Percentiles rank a stretch among this genome's conserved stretches.
phyloP scores from a whole-genome alignment of 1,140 invertebrate species.

The Habropoda laboriosa region DNA sequence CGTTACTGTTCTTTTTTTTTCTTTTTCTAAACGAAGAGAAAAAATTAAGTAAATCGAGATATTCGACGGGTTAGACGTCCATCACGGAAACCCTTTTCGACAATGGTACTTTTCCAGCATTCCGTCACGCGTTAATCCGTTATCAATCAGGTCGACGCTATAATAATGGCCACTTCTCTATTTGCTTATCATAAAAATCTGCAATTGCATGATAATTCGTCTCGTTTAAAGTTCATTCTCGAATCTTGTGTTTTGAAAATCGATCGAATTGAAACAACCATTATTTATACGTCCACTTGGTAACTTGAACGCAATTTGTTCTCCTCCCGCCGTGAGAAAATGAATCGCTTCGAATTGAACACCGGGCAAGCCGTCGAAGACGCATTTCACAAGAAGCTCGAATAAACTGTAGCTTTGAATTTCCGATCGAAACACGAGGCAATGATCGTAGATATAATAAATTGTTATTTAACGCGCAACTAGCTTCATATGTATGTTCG shows the following conservation, averaged over 20 bases:
- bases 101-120: not conserved
- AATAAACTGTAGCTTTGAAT: not conserved
- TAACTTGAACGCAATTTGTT: not conserved
- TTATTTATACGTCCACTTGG: not conserved
- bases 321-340: not conserved
- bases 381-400: not conserved
- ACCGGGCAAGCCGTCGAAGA: slow-evolving; percentile 3
- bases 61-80: not conserved
- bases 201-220: not conserved
- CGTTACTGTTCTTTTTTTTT: too few species aligned
- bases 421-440: not conserved
- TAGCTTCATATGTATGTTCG: slow-evolving; percentile 8
- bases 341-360: not conserved
- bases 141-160: not conserved
- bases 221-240: not conserved
- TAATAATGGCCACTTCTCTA: not conserved
- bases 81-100: not conserved
- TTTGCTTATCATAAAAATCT: not conserved
- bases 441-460: not conserved
- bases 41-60: not conserved
- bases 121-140: not conserved
- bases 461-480: slow-evolving; percentile 1
- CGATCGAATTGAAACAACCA: too few species aligned
- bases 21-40: not conserved
- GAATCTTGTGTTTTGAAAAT: too few species aligned